These are phyloP conservation scores for Paguma larvata DNA, from an alignment of 2,797 vertebrate genomes.

Conservation along the genomic window DNA sequence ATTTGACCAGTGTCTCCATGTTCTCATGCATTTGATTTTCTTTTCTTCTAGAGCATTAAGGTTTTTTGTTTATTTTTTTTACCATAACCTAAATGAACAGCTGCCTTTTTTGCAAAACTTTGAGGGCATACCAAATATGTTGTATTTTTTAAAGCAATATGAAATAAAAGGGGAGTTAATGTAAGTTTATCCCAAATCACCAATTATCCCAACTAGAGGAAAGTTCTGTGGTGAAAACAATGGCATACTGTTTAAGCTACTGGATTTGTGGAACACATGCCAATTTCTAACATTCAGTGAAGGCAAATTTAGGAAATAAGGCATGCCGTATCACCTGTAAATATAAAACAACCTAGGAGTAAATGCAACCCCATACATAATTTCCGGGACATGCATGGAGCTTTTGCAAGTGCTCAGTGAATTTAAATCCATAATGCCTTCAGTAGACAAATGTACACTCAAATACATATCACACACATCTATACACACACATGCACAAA, in stretches of 20 bases:
- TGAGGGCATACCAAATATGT: neutral
- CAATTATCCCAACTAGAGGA: slow-evolving; percentile 17
- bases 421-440: slow-evolving; percentile 33
- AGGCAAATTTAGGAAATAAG: slow-evolving; percentile 57
- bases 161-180: neutral
- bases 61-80: neutral
- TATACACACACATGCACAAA: neutral
- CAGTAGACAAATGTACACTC: neutral
- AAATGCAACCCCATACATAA: neutral
- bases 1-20: slow-evolving; percentile 60
- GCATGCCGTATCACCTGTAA: slow-evolving; percentile 26
- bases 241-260: slow-evolving; percentile 34
- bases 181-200: slow-evolving; percentile 7
- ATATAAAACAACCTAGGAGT: slow-evolving; percentile 49
- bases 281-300: slow-evolving; percentile 12
- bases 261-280: neutral
- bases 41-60: slow-evolving; percentile 31
- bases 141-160: slow-evolving; percentile 28
- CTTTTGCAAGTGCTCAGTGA: neutral
- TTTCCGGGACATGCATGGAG: neutral
- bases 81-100: neutral
- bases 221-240: slow-evolving; percentile 47
- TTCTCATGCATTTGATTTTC: slow-evolving; percentile 11
- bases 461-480: neutral
- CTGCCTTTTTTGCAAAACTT: slow-evolving; percentile 21